Evolutionary conservation across 2,888 invertebrate species (phyloP), one percentile per base, ranked within the genome.

Genomic region (Metellina segmentata): DNA sequence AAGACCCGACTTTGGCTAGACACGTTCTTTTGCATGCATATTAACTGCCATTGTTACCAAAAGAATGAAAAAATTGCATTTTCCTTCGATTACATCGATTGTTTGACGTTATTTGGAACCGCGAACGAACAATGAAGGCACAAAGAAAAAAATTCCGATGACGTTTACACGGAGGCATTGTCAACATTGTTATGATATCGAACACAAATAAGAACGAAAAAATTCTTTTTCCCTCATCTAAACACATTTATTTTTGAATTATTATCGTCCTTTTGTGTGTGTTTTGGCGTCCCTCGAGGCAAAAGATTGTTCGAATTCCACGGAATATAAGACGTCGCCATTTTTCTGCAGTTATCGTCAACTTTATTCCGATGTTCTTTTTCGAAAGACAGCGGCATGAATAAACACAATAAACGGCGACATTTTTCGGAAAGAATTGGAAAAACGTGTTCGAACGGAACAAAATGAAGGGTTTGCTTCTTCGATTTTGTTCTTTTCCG

Each of bases 181-280:
- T 61, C 5, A 61, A 49, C 49, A 11, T 77, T 11, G 77, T 49
- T 49, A 77, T 48, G 9, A 11, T 11, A 34, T 72, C 16, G 6
- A 77, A 34, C 48, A 77, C n/a, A 11, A 19, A 20, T 7, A 34
- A 49, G 77, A 77, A 49, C 16, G 48, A 19, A 51, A 77, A 7
- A 13, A 34, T 9, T 77, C 48, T 77, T 49, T 51, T 77, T 19
- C 13, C n/a, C 74, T 48, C 34, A 48, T 11, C 6, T 2, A 77
- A 77, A 77, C 48, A n/a, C 51, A 52, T 52, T 78, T 78, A 78
- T 78, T 78, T 78, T 78, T 16, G 52, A 78, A 78, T 78, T 78
- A 52, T 78, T 78, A 78, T 78, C 51, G n/a, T 49, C 7, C 52
- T 78, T 6, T 8, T n/a, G 52, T 78, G 75, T 75, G 51, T 78